phyloP scores from a whole-genome alignment of 2,888 invertebrate genomes.

The Hemistola chrysoprasaria region DNA sequence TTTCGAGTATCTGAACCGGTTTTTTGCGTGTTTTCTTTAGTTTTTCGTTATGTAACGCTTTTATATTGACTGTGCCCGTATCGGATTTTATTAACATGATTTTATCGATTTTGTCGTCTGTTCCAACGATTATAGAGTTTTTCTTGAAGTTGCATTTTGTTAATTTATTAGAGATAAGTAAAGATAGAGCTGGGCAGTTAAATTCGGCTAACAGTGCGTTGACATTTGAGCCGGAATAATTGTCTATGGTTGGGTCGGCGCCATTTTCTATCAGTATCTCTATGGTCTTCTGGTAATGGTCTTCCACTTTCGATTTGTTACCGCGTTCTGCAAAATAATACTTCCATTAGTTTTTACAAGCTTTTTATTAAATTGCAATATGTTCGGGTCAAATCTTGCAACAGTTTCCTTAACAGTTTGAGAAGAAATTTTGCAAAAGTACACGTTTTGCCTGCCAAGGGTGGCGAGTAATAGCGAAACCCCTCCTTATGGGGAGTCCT shows the following conservation, averaged over 20 bases:
- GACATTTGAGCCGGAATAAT: constrained; percentile 66
- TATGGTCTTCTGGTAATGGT: constrained; percentile 59
- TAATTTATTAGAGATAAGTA: constrained; percentile 51
- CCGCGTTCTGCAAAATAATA: constrained; percentile 44
- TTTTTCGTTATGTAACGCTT: constrained; percentile 13
- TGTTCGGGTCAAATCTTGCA: no score
- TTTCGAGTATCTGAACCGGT: no score
- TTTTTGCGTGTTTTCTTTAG: constrained; percentile 1
- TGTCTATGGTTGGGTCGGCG: constrained; percentile 67
- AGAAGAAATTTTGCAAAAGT: no score
- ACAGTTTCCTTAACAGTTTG: no score
- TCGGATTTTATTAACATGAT: constrained; percentile 48
- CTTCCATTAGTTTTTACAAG: no score
- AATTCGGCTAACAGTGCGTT: constrained; percentile 68
- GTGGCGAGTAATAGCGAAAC: no score
- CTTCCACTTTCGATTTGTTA: constrained; percentile 49
- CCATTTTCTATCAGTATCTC: constrained; percentile 59
- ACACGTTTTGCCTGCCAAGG: no score
- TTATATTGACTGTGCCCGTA: constrained; percentile 35
- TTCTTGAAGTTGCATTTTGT: constrained; percentile 33
- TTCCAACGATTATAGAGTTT: constrained; percentile 1
- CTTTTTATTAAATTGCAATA: no score
- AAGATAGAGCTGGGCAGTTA: constrained; percentile 46
- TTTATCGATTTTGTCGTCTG: constrained; percentile 25
- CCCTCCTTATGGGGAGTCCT: no score